Evolutionary conservation across 1,140 invertebrate genomes (phyloP).

Genomic region (Leptopilina boulardi): DNA sequence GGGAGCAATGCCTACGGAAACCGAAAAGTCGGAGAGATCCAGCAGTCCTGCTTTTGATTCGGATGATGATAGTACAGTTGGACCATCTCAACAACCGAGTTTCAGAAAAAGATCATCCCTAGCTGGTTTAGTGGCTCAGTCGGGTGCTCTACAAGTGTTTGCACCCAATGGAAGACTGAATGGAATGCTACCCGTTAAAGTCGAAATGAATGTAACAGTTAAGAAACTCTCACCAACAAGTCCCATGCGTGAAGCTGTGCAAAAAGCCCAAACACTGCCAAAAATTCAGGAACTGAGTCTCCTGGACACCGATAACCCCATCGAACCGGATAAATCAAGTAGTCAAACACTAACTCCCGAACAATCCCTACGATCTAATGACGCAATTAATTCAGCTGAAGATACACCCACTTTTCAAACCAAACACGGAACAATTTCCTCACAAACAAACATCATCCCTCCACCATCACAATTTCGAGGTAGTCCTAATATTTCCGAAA

Average conservation of each 20-base stretch:
- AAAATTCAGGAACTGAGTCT: slow-evolving; percentile 82
- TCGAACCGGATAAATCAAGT: slow-evolving; percentile 67
- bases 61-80: slow-evolving; percentile 88
- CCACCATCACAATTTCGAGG: slow-evolving; percentile 85
- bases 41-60: slow-evolving; percentile 97
- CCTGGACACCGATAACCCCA: slow-evolving; percentile 78
- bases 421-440: slow-evolving; percentile 46
- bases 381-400: slow-evolving; percentile 48
- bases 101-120: slow-evolving; percentile 79
- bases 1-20: slow-evolving; percentile 51
- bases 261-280: slow-evolving; percentile 78
- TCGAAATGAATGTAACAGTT: slow-evolving; percentile 55
- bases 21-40: slow-evolving; percentile 90
- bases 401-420: slow-evolving; percentile 45
- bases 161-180: slow-evolving; percentile 79
- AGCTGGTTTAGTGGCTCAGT: slow-evolving; percentile 80
- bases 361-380: slow-evolving; percentile 62
- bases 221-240: slow-evolving; percentile 58
- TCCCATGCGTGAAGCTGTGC: slow-evolving; percentile 66
- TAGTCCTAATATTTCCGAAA: slow-evolving; percentile 80
- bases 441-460: slow-evolving; percentile 80
- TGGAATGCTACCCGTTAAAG: slow-evolving; percentile 76
- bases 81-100: slow-evolving; percentile 65
- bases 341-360: slow-evolving; percentile 73
- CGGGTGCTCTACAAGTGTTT: slow-evolving; percentile 77